A percentile compares a stretch with the other conserved stretches of the same genome.
These are phyloP conservation scores for Eurytoma californica DNA, from an alignment of 2,888 invertebrate genomes.

Conservation along the genomic window DNA sequence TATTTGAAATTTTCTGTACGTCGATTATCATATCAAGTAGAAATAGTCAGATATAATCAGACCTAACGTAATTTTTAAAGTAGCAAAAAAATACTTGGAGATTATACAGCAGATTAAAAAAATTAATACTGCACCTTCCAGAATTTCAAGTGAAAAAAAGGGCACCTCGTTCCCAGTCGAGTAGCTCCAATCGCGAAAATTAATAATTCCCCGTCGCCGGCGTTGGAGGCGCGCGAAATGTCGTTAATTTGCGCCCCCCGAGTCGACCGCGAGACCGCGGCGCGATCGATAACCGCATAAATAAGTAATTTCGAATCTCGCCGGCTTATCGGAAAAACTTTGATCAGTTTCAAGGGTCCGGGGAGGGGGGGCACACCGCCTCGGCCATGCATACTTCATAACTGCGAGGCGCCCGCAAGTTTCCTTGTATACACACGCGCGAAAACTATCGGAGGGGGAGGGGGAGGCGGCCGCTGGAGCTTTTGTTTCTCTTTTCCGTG, in stretches of 20 bases:
- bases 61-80: no score
- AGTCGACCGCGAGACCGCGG: background rate
- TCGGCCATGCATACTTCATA: slow-evolving; percentile 66
- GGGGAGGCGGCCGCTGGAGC: background rate
- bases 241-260: slow-evolving; percentile 41
- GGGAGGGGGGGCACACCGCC: no score
- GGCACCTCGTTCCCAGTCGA: no score
- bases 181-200: slow-evolving; percentile 7
- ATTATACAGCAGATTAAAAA: no score
- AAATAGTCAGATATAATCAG: no score
- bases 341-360: slow-evolving; percentile 62
- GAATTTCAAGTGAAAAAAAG: no score
- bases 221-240: background rate
- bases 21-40: no score
- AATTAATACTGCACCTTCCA: no score
- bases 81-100: no score
- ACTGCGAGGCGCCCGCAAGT: slow-evolving; percentile 44
- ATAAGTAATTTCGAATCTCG: slow-evolving; percentile 70
- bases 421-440: slow-evolving; percentile 21
- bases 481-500: slow-evolving; percentile 36
- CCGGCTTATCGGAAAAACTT: slow-evolving; percentile 69
- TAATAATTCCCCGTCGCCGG: background rate
- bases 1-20: no score
- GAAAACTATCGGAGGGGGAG: slow-evolving; percentile 13
- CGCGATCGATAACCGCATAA: slow-evolving; percentile 59